Evolutionary conservation across 2,888 invertebrate genomes (phyloP), one percentile per base, ranked within the genome.

Genomic region (Biston betularia): DNA sequence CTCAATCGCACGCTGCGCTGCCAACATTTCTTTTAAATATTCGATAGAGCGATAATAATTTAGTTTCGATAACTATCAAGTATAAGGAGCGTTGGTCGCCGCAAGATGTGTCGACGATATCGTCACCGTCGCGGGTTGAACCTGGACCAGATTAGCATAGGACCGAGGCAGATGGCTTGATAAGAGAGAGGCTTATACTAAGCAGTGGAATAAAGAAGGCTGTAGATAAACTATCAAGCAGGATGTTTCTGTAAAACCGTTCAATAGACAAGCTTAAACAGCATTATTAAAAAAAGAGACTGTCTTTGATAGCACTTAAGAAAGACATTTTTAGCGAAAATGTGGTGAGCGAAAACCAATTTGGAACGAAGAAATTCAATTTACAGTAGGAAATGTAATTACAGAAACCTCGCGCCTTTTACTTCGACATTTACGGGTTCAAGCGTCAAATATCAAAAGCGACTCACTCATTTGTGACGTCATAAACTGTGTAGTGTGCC

Each of bases 401-500:
- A 83, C 70, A 75, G 70, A 69, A 72, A 80, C 76, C 79, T 79
- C 70, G 69, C 73, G 73, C 72, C 72, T 75, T 77, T 79, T 76
- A 75, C 75, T 72, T 74, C 75, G 75, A 78, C 79, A 78, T 82
- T 80, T 81, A 80, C 75, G 72, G 77, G 75, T 75, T 78, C 58
- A 76, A 76, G 75, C 74, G 75, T 76, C 75, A 84, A 81, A 84
- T 80, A 79, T 81, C 78, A 83, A 81, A 79, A 75, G 78, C 73
- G 86, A 96, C 97, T 96, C 89, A 97, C 97, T 97, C 97, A 93
- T 97, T 98, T 86, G 96, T 96, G 90, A 98, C 97, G 94, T 98
- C 97, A 94, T 97, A 98, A 89, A 98, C 96, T 79, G 97, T 97
- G 94, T 97, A 98, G 91, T 97, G 96, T 80, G 98, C 97, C 82